Percentiles rank a stretch among this genome's conserved stretches.
Evolutionary conservation across 2,888 invertebrate genomes (phyloP).

Genomic region (Selenia dentaria): DNA sequence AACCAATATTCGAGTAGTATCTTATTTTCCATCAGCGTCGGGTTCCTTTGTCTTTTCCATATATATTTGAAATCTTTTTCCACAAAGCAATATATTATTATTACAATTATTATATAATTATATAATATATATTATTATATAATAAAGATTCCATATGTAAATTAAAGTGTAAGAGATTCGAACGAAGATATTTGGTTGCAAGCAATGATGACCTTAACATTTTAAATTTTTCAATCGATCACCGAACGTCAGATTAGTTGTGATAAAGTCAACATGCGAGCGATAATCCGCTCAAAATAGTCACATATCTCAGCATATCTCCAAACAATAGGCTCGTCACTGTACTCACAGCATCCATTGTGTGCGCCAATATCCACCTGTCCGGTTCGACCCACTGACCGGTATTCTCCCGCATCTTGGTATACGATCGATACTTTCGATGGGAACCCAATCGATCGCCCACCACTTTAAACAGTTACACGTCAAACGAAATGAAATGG

Average conservation of each 20-base stretch:
- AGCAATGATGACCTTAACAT: constrained; percentile 30
- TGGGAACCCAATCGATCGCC: constrained; percentile 54
- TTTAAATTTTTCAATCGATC: constrained; percentile 47
- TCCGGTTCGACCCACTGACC: constrained; percentile 64
- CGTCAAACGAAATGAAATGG: constrained; percentile 42
- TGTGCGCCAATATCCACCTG: constrained; percentile 57
- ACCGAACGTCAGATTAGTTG: constrained; percentile 46
- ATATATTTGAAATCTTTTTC: too few relatives aligned
- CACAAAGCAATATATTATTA: too few relatives aligned
- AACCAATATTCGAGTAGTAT: too few relatives aligned
- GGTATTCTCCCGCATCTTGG: constrained; percentile 46
- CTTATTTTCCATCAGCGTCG: too few relatives aligned
- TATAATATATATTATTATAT: too few relatives aligned
- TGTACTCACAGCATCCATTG: constrained; percentile 48
- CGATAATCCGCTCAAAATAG: constrained; percentile 42
- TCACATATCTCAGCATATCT: constrained; percentile 36
- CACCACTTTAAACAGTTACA: constrained; percentile 56
- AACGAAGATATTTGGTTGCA: constrained; percentile 23
- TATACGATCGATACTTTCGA: constrained; percentile 56
- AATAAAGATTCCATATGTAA: constrained; percentile 11
- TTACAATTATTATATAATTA: too few relatives aligned
- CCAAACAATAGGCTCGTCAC: constrained; percentile 46
- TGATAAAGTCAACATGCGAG: constrained; percentile 54
- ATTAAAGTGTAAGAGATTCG: constrained; percentile 40
- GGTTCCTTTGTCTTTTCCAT: too few relatives aligned